Base-by-base conservation (phyloP, 2,113 vertebrate species). In the Neomonachus schauinslandi region DNA sequence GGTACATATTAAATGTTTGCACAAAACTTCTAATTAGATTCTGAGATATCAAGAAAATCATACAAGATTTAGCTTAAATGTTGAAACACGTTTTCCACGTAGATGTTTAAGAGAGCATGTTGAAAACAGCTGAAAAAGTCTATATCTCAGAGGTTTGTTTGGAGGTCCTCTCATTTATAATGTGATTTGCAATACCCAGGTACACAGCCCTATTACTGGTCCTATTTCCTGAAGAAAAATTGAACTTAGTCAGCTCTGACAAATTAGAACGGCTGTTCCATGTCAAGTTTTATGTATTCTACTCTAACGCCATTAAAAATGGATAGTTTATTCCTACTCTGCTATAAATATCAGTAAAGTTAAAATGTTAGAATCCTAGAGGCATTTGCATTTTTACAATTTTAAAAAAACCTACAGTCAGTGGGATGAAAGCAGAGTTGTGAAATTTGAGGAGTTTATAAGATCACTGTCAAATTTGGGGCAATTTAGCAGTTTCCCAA, bases 341-440 rank as follows among this genome's bases (percentile, higher is more conserved):
- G 31, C 18, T 55, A 39, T 46, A 76, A 90, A 95, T 84, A 87
- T 21, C 9, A 86, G 26, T 51, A n/a, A 81, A 59, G 14, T 82
- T 76, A 90, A 93, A 92, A 80, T 86, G 28, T 53, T 96, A 86
- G 28, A 57, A 15, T 94, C 51, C 14, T 69, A 55, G 5, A 74
- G 36, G 24, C 0, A 83, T 96, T 94, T 97, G 5, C n/a, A 89
- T 77, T 95, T 83, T 95, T 57, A 57, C 5, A 80, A 46, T 51
- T 88, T 36, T 28, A 8, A 53, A 86, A 90, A 77, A 39, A 1
- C 1, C 55, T 79, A 24, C 1, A 86, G 57, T 74, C 6, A 81
- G 33, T 36, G 39, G 15, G 46, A 46, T 82, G 24, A 79, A 81
- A 88, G 46, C 46, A 18, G 4, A 83, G 9, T 49, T 5, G 13